Base-by-base conservation (phyloP, 2,797 vertebrate genomes). In the Myotis findleyi region DNA sequence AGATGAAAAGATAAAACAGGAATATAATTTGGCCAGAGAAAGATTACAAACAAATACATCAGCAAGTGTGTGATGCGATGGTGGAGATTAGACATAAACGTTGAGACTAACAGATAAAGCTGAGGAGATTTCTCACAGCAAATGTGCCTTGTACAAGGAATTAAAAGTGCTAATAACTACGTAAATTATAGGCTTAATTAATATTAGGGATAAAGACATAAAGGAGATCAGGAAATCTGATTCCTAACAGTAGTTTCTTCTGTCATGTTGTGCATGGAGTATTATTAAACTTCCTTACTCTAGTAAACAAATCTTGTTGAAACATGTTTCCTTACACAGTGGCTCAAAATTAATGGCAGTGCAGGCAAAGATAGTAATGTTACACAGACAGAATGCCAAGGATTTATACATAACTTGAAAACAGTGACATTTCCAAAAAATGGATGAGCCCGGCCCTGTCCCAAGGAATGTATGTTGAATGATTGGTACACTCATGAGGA, bases 241-340 rank as follows among this genome's bases (percentile, higher is more conserved):
- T 93, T 89, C 36, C 33, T 49, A 84, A 66, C 57, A 23, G 36
- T 72, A 83, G 11, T 33, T 87, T 51, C 64, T 95, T 82, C 55
- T 89, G 51, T 84, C 57, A 55, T 59, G 92, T 81, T 44, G 17
- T 30, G 9, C 21, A 47, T 27, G 14, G n/a, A 84, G 79, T 95
- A 38, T 71, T 81, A 83, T 83, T 38, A 81, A 36, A 64, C 5
- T 84, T 53, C 69, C 30, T 91, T 77, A 66, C 57, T 80, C 36
- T 33, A 92, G 83, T 49, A 95, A 93, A 89, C 49, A 76, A 75
- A 84, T 93, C 81, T 91, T 93, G 83, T 89, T 69, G 66, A 75
- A 79, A 79, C 53, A 7, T 57, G 76, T 51, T 81, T 77, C 30
- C 49, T 64, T 77, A 66, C 5, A 72, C 49, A 81, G 41, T 85